Evolutionary conservation across 2,113 vertebrate genomes (phyloP).

Genomic region (Dasyornis broadbenti): DNA sequence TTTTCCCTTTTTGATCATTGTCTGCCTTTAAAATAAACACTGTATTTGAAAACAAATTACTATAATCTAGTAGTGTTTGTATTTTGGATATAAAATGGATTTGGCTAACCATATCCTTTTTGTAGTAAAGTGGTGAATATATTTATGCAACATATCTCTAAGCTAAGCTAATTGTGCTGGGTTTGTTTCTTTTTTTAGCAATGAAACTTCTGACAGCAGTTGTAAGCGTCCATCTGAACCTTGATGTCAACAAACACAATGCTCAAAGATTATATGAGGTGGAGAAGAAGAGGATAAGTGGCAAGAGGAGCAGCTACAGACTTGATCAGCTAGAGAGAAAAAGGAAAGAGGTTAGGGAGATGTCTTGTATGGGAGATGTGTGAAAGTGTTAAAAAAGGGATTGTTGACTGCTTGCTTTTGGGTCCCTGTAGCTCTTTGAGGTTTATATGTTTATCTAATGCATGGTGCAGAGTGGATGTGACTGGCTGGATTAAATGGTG

Average conservation of each 20-base stretch:
- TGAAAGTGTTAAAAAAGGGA: not conserved
- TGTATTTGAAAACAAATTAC: not conserved
- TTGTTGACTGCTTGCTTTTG: not conserved
- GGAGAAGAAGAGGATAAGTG: conserved; percentile 71
- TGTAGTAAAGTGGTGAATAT: not conserved
- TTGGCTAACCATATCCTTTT: not conserved
- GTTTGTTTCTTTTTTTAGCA: conserved; percentile 68
- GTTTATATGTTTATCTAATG: not conserved
- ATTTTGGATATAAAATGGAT: not conserved
- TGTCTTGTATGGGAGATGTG: not conserved
- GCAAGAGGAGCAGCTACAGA: conserved; percentile 68
- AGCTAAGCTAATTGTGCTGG: not conserved
- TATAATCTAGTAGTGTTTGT: not conserved
- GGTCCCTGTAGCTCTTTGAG: not conserved
- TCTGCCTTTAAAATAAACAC: not conserved
- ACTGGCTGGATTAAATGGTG: not conserved
- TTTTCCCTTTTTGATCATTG: not conserved
- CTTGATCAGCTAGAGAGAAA: conserved; percentile 80
- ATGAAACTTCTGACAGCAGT: conserved; percentile 85
- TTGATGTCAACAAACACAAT: conserved; percentile 79
- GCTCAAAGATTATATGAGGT: conserved; percentile 79
- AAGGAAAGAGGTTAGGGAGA: conserved; percentile 75
- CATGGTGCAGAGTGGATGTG: not conserved
- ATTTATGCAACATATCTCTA: not conserved
- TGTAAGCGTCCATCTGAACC: conserved; percentile 73